Base-by-base conservation (phyloP, 2,888 invertebrate genomes). In the Criorhina ranunculi region DNA sequence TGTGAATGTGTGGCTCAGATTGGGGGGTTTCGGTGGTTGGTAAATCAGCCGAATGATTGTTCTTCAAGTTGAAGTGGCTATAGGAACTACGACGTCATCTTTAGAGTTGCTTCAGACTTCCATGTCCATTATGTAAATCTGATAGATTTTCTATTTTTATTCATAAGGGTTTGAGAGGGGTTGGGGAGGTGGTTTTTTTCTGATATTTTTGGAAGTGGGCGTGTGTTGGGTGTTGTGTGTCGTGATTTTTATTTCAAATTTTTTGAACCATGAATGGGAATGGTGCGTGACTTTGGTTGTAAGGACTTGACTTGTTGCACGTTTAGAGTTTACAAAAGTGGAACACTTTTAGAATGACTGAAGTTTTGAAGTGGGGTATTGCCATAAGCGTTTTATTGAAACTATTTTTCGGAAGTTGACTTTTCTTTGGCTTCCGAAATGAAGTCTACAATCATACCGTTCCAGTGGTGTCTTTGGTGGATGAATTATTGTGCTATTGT, bases 1-100 rank as follows among this genome's bases (percentile, higher is more conserved):
- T 24, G 24, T 46, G 9, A 12, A 35, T n/a, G 42, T 62, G 46
- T 40, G 51, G 51, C 40, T 44, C 46, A 49, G 6, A 60, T 35
- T 15, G 9, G 17, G 15, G n/a, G 31, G n/a, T n/a, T n/a, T n/a
- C n/a, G n/a, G 40, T 35, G 51, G 64, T 57, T 24, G 64, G 64
- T 72, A 57, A 59, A 66, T 57, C 55, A 70, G 60, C 53, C 60
- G 15, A 19, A 33, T 55, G 64, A 70, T 72, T 64, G 64, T 31
- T 70, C 11, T 24, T 44, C n/a, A 15, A 24, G 6, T 15, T 31
- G 24, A 17, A 49, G 46, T 12, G 59, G 42, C 40, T 35, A 12
- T 44, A 35, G 55, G 77, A 29, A 69, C 70, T 70, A 62, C 70
- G 78, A 62, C 70, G 78, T 79, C 64, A 73, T 46, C n/a, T 57